Base-by-base conservation (phyloP, 2,113 vertebrate genomes). In the Tachysurus fulvidraco region DNA sequence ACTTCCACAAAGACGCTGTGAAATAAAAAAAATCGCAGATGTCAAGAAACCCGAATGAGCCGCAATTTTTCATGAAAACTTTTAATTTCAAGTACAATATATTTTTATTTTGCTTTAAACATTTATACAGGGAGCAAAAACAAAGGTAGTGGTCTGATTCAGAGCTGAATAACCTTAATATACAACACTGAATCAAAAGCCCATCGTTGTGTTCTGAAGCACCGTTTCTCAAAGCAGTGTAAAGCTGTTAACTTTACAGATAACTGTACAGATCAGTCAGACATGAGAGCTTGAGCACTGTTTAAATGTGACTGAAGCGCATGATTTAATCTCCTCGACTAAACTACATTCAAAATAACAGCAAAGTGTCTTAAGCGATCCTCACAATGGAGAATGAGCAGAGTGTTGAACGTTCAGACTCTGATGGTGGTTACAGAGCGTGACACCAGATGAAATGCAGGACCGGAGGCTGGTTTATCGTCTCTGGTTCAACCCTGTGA, bases 401-500 rank as follows among this genome's bases (percentile, higher is more conserved):
- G 71, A 52, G 0, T 46, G 46, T 81, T 77, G 19, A 28, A 52
- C 4, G 25, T 77, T 55, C 23, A 19, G 57, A 52, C n/a, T n/a
- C 9, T 36, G 17, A 14, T 52, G 9, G 9, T 1, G 19, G 30
- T 1, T 5, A 54, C 62, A 54, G 62, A 12, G 44, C 44, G 71
- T 83, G 23, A 13, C 10, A n/a, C n/a, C n/a, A 9, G 80, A 82
- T 67, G 0, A 0, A 67, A 77, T 19, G n/a, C 46, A 28, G 12
- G 50, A 67, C 17, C 44, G 74, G 17, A 2, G 8, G 36, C n/a
- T 83, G 28, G 14, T 71, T 96, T 93, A 96, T 92, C 94, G 88
- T 73, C 92, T 93, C 93, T 96, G 94, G 91, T 95, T 95, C 50
- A 95, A 21, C 76, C 95, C 94, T 59, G 95, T 92, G 10, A 96